A percentile compares a stretch with the other conserved stretches of the same genome.
Conservation (phyloP, 2,797 vertebrate genomes). For the Acrocephalus scirpaceus region DNA sequence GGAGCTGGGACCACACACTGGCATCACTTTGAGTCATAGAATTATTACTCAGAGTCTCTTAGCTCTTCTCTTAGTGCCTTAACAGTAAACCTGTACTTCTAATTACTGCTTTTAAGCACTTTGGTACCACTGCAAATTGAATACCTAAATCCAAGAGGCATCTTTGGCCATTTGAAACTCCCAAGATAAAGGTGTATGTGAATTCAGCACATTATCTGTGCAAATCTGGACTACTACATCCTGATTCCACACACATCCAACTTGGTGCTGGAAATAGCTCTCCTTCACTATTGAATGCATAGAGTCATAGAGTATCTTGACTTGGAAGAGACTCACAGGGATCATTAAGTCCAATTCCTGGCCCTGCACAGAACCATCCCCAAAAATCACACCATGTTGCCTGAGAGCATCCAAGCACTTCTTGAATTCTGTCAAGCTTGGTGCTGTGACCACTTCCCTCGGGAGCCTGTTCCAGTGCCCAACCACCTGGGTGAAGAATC, state of each 20-base stretch:
- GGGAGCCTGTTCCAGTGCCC: background rate
- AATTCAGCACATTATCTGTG: accelerated
- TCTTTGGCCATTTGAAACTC: background rate
- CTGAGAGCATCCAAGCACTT: background rate
- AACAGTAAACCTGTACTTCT: background rate
- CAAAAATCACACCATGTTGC: background rate
- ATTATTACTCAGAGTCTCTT: background rate
- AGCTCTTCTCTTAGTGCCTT: background rate
- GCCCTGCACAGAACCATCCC: background rate
- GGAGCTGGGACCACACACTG: background rate
- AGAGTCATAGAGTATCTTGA: background rate
- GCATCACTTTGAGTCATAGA: background rate
- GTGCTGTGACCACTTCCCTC: background rate
- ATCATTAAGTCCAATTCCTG: background rate
- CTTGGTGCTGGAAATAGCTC: background rate
- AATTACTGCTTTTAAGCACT: background rate
- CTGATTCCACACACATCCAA: background rate
- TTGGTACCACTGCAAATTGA: background rate
- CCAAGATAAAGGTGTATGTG: background rate
- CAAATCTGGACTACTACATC: background rate
- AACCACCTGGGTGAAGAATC: background rate
- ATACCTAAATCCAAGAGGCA: background rate
- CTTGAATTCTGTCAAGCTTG: background rate
- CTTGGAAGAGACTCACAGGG: background rate
- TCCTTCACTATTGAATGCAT: background rate